Evolutionary conservation across 2,113 vertebrate genomes (phyloP), one percentile per base, ranked within the genome.

Genomic region (Mellivora capensis): DNA sequence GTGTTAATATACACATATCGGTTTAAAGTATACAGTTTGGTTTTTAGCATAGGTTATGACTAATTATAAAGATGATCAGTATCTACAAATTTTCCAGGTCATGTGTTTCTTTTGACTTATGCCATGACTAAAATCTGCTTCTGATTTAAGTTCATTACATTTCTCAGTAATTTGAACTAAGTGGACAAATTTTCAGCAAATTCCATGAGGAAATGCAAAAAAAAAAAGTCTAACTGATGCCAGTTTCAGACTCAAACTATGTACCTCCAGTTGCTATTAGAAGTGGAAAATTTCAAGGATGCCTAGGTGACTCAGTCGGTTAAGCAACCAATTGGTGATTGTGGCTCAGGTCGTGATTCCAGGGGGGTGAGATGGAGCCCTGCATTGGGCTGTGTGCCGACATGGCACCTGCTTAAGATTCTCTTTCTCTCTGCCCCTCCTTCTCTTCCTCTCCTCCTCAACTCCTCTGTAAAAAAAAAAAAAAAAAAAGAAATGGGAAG

Each of bases 131-230:
- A 97, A 96, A 87, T 87, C 42, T 93, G 37, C 9, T 96, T 93
- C 74, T 96, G 57, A 90, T 96, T 90, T 97, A 29, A 72, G 91
- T 97, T 97, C 31, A 49, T 42, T 81, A 67, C 17, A 93, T 90
- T 92, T 92, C 80, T 81, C 37, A 87, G 15, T 94, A 84, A 94
- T 84, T 93, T 93, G 67, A 96, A 87, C 59, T 71, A 93, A 92
- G 23, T 83, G 31, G 87, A 52, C 87, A 96, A 91, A 91, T 96
- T 96, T 96, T 93, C 3, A 89, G 37, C 61, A 97, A 84, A 93
- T 90, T 94, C 64, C 54, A 62, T 77, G 57, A 96, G 91, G 31
- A 96, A 97, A 96, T 93, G 31, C 6, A 88, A 74, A 87, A 89
- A 92, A 59, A 86, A 82, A 93, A 67, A 67, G 23, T 25, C 31